These are phyloP conservation scores for Chironomus riparius DNA, from an alignment of 2,888 invertebrate genomes.

Conservation along the genomic window DNA sequence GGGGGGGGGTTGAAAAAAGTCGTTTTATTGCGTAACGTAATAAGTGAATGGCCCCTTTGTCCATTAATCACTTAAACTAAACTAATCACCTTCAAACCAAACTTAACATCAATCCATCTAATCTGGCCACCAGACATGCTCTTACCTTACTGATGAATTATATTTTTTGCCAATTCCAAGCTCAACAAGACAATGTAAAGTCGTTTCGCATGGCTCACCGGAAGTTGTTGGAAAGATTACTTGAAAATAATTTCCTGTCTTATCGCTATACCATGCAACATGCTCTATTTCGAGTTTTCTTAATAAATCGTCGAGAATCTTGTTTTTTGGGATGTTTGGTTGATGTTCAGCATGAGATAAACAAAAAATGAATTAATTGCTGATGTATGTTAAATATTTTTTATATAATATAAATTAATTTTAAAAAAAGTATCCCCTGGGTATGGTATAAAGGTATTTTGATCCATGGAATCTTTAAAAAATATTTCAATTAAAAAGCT, in stretches of 20 bases:
- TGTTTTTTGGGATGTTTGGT: no score
- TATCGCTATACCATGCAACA: conserved; percentile 60
- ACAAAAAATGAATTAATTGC: not conserved
- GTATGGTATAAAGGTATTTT: no score
- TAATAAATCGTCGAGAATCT: conserved; percentile 60
- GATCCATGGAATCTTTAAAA: no score
- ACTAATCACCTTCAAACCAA: no score
- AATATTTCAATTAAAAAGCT: conserved; percentile 13
- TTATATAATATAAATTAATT: no score
- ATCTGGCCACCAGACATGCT: no score
- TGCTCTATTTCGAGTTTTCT: conserved; percentile 58
- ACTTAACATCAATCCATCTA: no score
- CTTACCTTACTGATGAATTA: conserved; percentile 63
- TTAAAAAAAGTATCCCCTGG: no score
- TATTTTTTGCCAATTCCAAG: conserved; percentile 59
- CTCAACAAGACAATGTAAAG: conserved; percentile 62
- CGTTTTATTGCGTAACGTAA: no score
- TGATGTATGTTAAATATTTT: not conserved
- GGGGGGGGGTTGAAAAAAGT: no score
- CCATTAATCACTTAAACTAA: no score
- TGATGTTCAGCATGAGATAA: conserved; percentile 26
- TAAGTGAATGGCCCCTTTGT: no score
- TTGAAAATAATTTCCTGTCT: conserved; percentile 57
- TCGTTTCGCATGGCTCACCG: conserved; percentile 63
- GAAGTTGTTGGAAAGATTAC: conserved; percentile 60